Evolutionary conservation across 2,888 invertebrate genomes (phyloP), one percentile per base, ranked within the genome.

Genomic region (Ochlodes sylvanus): DNA sequence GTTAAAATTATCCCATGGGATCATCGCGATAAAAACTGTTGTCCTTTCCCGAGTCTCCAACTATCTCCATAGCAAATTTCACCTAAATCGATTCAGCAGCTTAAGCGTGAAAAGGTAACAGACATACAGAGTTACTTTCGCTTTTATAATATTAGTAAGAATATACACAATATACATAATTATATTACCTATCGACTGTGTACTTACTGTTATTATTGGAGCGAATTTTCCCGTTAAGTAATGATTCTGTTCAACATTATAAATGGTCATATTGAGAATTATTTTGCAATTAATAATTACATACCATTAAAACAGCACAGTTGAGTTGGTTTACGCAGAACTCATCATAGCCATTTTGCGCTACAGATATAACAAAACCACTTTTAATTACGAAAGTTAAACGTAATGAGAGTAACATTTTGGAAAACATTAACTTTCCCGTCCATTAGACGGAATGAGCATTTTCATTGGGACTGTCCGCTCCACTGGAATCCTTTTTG

Each of bases 361-460:
- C 58, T 44, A 44, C 42, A 67, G 66, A 64, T 66, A 71, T 62
- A 68, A 63, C 70, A 41, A 63, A 65, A 60, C 68, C 68, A 69
- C 68, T 71, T 70, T 72, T 73, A 73, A 75, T 73, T 71, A 68
- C 68, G 66, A 74, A 70, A 73, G 72, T 71, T 72, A 73, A 69
- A 71, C 70, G 68, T 71, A 72, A 70, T 67, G 69, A 66, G 66
- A 62, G 70, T 70, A 72, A 71, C 69, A 72, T 68, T 75, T 72
- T 70, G 70, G 69, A 71, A 71, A 75, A 71, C 71, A 74, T 76
- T 76, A 73, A 71, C 75, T 71, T 74, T 76, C 72, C 72, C 74
- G 72, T 76, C 77, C 77, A 78, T 79, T 76, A 77, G 75, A 72
- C 69, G 72, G 71, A 76, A 76, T 77, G 76, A 79, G 77, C 73